Evolutionary conservation across 2,797 vertebrate species (phyloP), one percentile per base, ranked within the genome.

Genomic region (Paedocypris micromegethes): DNA sequence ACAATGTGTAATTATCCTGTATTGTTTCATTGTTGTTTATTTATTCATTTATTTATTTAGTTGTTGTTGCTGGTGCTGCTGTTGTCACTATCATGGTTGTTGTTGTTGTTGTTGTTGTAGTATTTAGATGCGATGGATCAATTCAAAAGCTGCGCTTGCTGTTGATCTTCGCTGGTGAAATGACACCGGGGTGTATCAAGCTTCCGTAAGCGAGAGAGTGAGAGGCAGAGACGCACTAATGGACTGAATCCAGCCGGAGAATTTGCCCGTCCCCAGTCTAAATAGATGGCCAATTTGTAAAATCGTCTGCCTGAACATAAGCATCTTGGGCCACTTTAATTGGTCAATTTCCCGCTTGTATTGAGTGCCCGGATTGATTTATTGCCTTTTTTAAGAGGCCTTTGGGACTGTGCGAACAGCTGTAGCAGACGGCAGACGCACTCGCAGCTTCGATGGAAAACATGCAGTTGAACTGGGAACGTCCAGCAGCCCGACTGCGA

Each of bases 271-370:
- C 72, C 65, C 84, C 82, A 83, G 85, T 88, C 90, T 90, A 90
- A 91, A 91, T 90, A 90, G 89, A 89, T 86, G 86, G 84, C 86
- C 89, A 90, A 90, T 91, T 91, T 91, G 88, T 89, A 89, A 90
- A 90, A 89, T 88, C 76, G 85, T 88, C 87, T 77, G 85, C 83
- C 86, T 87, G 86, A 90, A 88, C 88, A 89, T 87, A 88, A 88
- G 88, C 88, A 89, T 90, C 89, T 90, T 88, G 88, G 88, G 89
- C 87, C 85, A 85, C 86, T 90, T 88, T 91, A 91, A 91, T 91
- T 91, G 89, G 90, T 91, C 89, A 89, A 90, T 91, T 90, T 91
- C 88, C 89, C 86, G 85, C 89, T 82, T 90, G 89, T 90, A 90
- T 91, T 88, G 88, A 90, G 88, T 87, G 88, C 87, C 88, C 82